Percentiles rank a stretch among this genome's conserved stretches.
These are phyloP conservation scores for Circaetus cinerascens DNA, from an alignment of 2,113 vertebrate species.

Conservation along the genomic window DNA sequence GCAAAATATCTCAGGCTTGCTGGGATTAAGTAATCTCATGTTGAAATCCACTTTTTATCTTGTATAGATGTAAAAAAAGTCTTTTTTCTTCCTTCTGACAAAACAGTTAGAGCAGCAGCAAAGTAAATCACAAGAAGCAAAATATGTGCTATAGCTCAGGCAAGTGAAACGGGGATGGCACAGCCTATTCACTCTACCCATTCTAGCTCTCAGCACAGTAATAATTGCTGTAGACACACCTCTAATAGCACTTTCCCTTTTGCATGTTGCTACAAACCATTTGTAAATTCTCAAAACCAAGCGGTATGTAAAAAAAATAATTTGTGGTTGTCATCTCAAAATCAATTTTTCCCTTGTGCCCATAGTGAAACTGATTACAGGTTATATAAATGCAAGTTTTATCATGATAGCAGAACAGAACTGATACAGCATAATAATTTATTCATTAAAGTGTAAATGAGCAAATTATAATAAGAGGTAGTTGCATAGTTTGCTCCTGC, in stretches of 20 bases:
- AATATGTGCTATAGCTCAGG: background rate
- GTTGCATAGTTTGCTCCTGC: background rate
- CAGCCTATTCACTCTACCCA: background rate
- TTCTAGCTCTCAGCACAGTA: background rate
- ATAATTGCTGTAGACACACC: background rate
- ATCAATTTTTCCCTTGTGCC: conserved; percentile 52
- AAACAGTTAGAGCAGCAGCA: background rate
- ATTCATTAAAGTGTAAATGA: conserved; percentile 75
- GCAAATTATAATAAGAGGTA: conserved; percentile 29
- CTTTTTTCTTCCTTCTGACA: background rate
- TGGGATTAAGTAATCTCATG: background rate
- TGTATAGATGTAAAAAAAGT: background rate
- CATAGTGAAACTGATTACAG: conserved; percentile 55
- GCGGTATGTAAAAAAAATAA: background rate
- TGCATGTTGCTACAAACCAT: conserved; percentile 40
- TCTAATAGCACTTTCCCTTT: background rate
- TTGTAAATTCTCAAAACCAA: background rate
- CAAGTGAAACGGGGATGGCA: background rate
- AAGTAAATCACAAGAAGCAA: background rate
- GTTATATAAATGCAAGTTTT: conserved; percentile 70
- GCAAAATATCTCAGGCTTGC: background rate
- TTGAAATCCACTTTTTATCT: background rate
- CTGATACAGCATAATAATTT: conserved; percentile 64
- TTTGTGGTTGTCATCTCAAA: conserved; percentile 45
- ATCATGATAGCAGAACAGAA: conserved; percentile 44